phyloP scores from a whole-genome alignment of 2,113 vertebrate species.

The Scartelaos histophorus region DNA sequence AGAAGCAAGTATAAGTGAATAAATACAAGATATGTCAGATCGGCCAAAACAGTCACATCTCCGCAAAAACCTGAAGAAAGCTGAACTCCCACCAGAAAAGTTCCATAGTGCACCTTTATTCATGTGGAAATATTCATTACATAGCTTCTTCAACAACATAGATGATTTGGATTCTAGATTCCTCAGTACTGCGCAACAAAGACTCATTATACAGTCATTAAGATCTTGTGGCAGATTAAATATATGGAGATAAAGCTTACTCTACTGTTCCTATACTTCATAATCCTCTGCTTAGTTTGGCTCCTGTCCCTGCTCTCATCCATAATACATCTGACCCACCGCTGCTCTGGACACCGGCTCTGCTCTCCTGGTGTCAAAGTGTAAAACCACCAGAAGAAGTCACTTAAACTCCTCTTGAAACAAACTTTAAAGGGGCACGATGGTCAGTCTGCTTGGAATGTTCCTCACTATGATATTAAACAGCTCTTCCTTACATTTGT shows the following conservation, averaged over 20 bases:
- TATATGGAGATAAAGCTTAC: constrained; percentile 59
- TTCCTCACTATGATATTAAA: too few relatives aligned
- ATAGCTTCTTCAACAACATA: not conserved
- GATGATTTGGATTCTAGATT: constrained; percentile 16
- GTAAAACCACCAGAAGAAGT: constrained; percentile 6
- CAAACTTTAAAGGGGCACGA: constrained; percentile 16
- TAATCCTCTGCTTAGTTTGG: constrained; percentile 62
- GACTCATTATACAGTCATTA: constrained; percentile 29
- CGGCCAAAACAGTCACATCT: not conserved
- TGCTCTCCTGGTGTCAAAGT: constrained; percentile 31
- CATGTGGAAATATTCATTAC: not conserved
- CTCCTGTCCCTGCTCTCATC: constrained; percentile 50
- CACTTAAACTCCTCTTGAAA: not conserved
- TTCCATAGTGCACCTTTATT: not conserved
- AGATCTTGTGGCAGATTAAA: constrained; percentile 55
- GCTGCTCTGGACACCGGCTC: constrained; percentile 36
- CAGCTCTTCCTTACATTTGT: too few relatives aligned
- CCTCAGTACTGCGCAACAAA: constrained; percentile 55
- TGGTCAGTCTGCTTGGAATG: too few relatives aligned
- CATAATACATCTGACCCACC: constrained; percentile 63
- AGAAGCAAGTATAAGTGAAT: not conserved
- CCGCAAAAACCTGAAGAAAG: not conserved
- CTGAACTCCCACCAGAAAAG: not conserved
- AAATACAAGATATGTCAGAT: not conserved
- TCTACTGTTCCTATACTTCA: constrained; percentile 62